Evolutionary conservation across 37 sponge, comb jelly and placozoan genomes (phyloP), one percentile per base, ranked within the genome.

Genomic region (Beroe forskalii): DNA sequence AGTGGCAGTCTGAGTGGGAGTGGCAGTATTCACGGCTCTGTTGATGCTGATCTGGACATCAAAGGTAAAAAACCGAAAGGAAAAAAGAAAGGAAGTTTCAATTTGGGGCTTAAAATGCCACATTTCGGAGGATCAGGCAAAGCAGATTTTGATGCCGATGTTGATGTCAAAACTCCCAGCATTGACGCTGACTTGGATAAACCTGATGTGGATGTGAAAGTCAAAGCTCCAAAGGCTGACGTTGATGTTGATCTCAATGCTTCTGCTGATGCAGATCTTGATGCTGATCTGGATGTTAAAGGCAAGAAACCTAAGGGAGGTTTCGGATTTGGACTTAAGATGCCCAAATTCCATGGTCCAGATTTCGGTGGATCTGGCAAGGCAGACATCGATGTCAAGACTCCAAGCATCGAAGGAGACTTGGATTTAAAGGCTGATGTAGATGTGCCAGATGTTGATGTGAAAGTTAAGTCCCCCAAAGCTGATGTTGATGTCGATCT

Each of bases 161-260:
- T 72, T 32, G 40, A 72, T 32, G 40, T 72, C 37, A 72, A 72
- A 38, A 37, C 40, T n/a, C 66, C 66, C 4, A 64, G 66, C 31
- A 22, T 64, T 28, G 55, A 44, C n/a, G 48, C 8, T 24, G 28
- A 17, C 76, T 14, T 69, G 28, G 72, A 80, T n/a, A 27, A 8
- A 0, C 86, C 86, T 80, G 86, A 80, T 80, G 86, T 80, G 1
- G 27, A 72, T 17, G 27, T 72, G 22, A 72, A 72, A 72, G 76
- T 72, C 4, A 72, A 72, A 33, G 40, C 38, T 8, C 40, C 38
- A 6, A 80, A 80, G 48, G 4, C 30, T n/a, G 86, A 44, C 4
- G 55, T 37, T 80, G 86, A 80, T 25, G 30, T 80, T 24, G 30
- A 80, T 12, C 20, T 80, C 27, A 39, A 39, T 22, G 86, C 27